Conservation (phyloP, 2,888 invertebrate species). For the Xylota segnis region DNA sequence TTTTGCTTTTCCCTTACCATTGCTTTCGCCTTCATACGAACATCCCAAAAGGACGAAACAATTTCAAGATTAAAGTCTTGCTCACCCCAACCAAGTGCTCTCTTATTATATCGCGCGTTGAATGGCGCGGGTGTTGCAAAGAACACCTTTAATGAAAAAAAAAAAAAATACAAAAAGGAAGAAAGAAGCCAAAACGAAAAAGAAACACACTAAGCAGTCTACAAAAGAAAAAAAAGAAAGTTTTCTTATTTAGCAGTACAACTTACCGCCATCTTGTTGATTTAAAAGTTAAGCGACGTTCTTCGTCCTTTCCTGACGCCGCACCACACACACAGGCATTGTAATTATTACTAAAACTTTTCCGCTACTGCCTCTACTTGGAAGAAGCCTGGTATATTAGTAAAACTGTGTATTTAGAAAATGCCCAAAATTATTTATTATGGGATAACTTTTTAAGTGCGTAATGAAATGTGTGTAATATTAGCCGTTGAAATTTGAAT, state of each 20-base stretch:
- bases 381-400: slow-evolving; percentile 56
- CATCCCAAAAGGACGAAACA: slow-evolving; percentile 68
- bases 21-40: slow-evolving; percentile 23
- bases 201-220: slow-evolving; percentile 45
- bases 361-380: slow-evolving; percentile 13
- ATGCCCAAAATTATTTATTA: slow-evolving; percentile 61
- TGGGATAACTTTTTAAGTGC: slow-evolving; percentile 66
- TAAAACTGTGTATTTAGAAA: slow-evolving; percentile 50
- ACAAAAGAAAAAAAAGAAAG: slow-evolving; percentile 62
- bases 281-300: slow-evolving; percentile 68
- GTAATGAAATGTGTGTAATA: slow-evolving; percentile 53
- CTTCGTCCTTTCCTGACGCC: slow-evolving; percentile 9
- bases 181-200: slow-evolving; percentile 26
- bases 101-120: slow-evolving; percentile 40
- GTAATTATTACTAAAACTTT: slow-evolving; percentile 73
- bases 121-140: slow-evolving; percentile 46
- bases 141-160: slow-evolving; percentile 59
- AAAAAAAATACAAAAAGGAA: not conserved
- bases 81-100: slow-evolving; percentile 44
- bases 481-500: slow-evolving; percentile 48
- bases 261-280: slow-evolving; percentile 75
- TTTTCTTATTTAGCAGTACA: slow-evolving; percentile 74
- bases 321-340: slow-evolving; percentile 9
- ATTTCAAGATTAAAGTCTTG: slow-evolving; percentile 73
- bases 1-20: slow-evolving; percentile 16